Conservation (phyloP, 2,797 vertebrate genomes). For the Eulemur albifrons region DNA sequence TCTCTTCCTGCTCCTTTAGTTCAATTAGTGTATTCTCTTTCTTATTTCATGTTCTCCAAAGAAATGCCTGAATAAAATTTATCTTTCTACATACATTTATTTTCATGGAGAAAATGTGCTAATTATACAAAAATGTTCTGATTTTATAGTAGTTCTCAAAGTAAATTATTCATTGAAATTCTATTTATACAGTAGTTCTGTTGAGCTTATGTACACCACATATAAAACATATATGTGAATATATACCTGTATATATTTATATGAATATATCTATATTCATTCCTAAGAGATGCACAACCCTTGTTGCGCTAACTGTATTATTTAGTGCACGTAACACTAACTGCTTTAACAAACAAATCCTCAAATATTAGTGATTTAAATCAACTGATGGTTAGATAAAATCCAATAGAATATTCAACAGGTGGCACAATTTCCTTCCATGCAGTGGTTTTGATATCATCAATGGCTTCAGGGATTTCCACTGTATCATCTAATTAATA, state of each 20-base stretch:
- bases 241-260: neutral
- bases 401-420: neutral
- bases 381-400: neutral
- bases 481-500: neutral
- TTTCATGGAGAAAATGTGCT: neutral
- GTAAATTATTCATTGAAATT: slow-evolving; percentile 21
- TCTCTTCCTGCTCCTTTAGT: neutral
- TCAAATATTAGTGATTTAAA: neutral
- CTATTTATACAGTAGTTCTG: neutral
- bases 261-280: neutral
- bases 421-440: neutral
- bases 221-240: neutral
- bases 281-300: neutral
- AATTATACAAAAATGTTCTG: neutral
- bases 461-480: neutral
- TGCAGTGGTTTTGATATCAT: neutral
- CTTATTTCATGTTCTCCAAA: neutral
- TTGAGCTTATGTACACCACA: neutral
- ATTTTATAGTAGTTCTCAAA: neutral
- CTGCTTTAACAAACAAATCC: neutral
- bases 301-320: neutral
- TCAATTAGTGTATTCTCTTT: neutral
- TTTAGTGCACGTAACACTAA: neutral
- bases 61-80: neutral
- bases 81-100: neutral